phyloP scores from a whole-genome alignment of 2,113 vertebrate species.

The Irena cyanogastra region DNA sequence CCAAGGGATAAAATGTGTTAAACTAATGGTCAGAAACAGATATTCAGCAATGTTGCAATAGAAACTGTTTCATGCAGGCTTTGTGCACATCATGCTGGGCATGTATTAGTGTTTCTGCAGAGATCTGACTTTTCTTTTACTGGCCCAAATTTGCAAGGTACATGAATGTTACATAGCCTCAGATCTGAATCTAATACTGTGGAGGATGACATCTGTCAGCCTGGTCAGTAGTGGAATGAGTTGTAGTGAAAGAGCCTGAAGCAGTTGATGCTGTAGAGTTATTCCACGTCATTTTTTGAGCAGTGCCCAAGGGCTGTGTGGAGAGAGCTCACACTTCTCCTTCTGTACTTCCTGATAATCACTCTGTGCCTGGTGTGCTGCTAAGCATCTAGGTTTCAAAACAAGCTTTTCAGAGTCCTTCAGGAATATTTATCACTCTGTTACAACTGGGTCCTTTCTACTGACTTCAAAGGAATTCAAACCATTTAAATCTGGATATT shows the following conservation, averaged over 20 bases:
- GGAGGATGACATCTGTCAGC: neutral
- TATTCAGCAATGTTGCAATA: neutral
- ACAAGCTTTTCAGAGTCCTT: neutral
- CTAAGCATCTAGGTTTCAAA: neutral
- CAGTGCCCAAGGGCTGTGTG: accelerated
- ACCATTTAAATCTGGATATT: neutral
- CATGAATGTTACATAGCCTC: neutral
- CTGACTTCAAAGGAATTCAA: neutral
- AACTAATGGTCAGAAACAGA: neutral
- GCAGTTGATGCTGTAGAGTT: neutral
- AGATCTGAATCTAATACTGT: neutral
- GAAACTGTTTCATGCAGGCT: neutral
- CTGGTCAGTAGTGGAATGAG: neutral
- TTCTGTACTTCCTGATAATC: neutral
- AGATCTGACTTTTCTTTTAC: neutral
- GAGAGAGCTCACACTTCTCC: neutral
- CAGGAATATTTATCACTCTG: neutral
- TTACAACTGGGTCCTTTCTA: neutral
- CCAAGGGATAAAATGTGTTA: neutral
- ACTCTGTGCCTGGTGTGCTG: neutral
- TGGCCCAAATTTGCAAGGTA: neutral
- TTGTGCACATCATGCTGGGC: neutral
- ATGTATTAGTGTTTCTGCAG: neutral
- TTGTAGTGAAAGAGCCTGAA: neutral
- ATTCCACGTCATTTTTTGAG: neutral